Conservation (phyloP, 2,113 vertebrate genomes). For the Mirza zaza region DNA sequence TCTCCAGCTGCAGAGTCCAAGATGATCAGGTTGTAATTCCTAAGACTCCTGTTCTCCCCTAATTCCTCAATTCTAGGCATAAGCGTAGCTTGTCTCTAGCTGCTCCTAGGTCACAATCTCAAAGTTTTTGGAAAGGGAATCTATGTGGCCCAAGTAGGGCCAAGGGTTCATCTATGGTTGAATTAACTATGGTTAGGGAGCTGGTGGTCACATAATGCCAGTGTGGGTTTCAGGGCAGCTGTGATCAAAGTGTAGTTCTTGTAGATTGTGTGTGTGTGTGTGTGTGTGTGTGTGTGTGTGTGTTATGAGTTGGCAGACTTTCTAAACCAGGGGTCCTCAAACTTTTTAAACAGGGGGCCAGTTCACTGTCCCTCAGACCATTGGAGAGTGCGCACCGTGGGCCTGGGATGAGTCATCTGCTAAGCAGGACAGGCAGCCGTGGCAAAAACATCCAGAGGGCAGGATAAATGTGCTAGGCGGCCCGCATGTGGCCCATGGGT, state of each 20-base stretch:
- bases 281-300: not conserved
- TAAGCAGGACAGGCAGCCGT: too few relatives aligned
- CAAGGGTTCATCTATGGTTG: not conserved
- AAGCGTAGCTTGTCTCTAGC: not conserved
- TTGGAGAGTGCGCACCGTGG: too few relatives aligned
- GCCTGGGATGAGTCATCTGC: too few relatives aligned
- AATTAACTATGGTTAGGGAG: not conserved
- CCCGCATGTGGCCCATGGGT: too few relatives aligned
- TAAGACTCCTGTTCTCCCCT: too few relatives aligned
- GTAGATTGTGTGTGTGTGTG: not conserved
- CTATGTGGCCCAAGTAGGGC: not conserved
- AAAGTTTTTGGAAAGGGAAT: not conserved
- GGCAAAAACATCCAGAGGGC: too few relatives aligned
- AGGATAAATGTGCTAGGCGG: too few relatives aligned
- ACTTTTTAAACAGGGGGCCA: too few relatives aligned
- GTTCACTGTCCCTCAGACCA: too few relatives aligned
- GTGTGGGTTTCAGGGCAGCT: not conserved
- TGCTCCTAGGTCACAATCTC: not conserved
- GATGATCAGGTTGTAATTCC: not conserved
- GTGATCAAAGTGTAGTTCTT: not conserved
- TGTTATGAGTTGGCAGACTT: not conserved
- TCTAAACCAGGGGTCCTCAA: too few relatives aligned
- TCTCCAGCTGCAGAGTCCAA: not conserved
- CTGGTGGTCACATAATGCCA: not conserved
- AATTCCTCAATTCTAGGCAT: not conserved